phyloP scores from a whole-genome alignment of 2,888 invertebrate genomes.

The Periphyllus acericola region DNA sequence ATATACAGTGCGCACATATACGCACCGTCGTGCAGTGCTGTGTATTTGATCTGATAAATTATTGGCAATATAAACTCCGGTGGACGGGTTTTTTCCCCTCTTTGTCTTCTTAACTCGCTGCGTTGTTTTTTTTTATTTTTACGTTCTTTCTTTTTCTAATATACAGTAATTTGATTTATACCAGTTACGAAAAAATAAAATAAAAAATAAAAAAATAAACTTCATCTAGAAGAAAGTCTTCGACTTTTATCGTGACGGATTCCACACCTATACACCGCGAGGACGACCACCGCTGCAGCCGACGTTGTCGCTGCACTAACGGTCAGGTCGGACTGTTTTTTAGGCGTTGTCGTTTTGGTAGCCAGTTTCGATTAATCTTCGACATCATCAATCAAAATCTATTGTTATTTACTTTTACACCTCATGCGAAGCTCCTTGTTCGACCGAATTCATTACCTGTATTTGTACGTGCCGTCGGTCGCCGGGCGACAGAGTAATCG shows the following conservation, averaged over 20 bases:
- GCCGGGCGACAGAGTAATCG: constrained; percentile 50
- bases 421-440: constrained; percentile 57
- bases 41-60: constrained; percentile 58
- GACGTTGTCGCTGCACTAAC: not conserved
- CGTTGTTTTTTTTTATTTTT: constrained; percentile 14
- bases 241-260: constrained; percentile 20
- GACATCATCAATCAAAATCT: constrained; percentile 61
- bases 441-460: constrained; percentile 60
- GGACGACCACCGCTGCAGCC: not conserved
- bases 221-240: constrained; percentile 28
- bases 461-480: constrained; percentile 23
- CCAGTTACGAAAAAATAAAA: not conserved
- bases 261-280: not conserved
- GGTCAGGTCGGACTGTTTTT: constrained; percentile 28
- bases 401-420: constrained; percentile 62
- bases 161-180: constrained; percentile 48
- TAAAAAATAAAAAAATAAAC: not conserved
- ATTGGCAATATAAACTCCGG: constrained; percentile 54
- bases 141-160: not conserved
- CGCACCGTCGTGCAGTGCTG: constrained; percentile 15
- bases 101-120: not conserved
- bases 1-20: not conserved
- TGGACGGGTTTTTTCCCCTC: constrained; percentile 29
- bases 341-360: constrained; percentile 61
- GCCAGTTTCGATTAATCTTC: constrained; percentile 60